Percentiles rank a stretch among this genome's conserved stretches.
phyloP scores from a whole-genome alignment of 1,140 invertebrate genomes.

The Apis laboriosa region DNA sequence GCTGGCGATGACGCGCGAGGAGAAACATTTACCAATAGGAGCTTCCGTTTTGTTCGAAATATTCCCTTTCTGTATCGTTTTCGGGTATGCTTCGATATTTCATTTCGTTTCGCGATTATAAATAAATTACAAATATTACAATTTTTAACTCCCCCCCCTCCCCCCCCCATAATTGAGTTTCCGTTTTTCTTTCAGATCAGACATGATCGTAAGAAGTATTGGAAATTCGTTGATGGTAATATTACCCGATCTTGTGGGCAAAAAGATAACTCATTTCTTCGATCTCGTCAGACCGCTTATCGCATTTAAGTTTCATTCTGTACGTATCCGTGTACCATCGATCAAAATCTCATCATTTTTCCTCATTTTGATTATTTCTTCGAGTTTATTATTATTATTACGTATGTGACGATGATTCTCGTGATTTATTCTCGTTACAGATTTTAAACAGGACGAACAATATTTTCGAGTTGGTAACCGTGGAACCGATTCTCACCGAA shows the following conservation, averaged over 20 bases:
- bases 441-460: constrained; percentile 97
- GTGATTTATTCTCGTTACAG: constrained; percentile 80
- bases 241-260: constrained; percentile 91
- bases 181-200: constrained; percentile 84
- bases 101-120: not conserved
- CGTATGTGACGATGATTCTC: not conserved
- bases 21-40: constrained; percentile 92
- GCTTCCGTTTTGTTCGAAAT: constrained; percentile 96
- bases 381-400: too few relatives aligned
- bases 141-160: too few relatives aligned
- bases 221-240: constrained; percentile 96
- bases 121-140: not conserved
- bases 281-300: constrained; percentile 94
- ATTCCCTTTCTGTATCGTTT: constrained; percentile 98
- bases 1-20: constrained; percentile 90
- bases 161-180: not conserved
- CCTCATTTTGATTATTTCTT: not conserved
- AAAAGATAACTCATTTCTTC: constrained; percentile 95
- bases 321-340: constrained; percentile 81
- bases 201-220: constrained; percentile 94
- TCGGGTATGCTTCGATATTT: constrained; percentile 85
- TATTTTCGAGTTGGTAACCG: constrained; percentile 96
- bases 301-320: constrained; percentile 95
- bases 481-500: constrained; percentile 89
- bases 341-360: not conserved